Conservation (phyloP, 1,140 invertebrate genomes). For the Grapholita molesta region DNA sequence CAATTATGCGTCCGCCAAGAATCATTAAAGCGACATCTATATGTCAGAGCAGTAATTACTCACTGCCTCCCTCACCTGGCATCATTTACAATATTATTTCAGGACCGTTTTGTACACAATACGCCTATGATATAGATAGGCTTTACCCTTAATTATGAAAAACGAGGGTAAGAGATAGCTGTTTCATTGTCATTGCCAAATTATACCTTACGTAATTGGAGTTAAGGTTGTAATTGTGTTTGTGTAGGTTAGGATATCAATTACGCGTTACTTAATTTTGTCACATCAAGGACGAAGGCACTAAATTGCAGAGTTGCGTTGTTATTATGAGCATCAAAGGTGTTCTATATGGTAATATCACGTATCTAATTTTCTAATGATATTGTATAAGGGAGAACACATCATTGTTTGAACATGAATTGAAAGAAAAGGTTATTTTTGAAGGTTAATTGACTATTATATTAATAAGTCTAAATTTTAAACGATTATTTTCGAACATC, state of each 20-base stretch:
- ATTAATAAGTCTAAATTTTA: too few species aligned
- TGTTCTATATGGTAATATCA: neutral
- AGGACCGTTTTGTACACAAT: neutral
- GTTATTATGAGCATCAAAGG: neutral
- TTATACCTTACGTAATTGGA: neutral
- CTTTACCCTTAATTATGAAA: neutral
- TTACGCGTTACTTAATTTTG: neutral
- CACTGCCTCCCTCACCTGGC: neutral
- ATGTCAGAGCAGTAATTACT: neutral
- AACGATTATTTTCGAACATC: too few species aligned
- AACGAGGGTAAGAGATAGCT: neutral
- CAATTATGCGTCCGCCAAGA: neutral
- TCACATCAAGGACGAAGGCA: neutral
- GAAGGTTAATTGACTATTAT: too few species aligned
- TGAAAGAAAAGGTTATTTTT: too few species aligned
- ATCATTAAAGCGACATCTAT: neutral
- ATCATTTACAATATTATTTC: neutral
- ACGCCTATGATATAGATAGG: neutral
- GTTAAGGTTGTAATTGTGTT: neutral
- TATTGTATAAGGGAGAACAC: too few species aligned
- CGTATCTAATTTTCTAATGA: too few species aligned
- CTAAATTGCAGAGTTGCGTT: neutral
- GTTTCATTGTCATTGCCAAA: neutral
- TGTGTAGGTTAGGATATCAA: neutral
- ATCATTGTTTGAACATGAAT: too few species aligned